These are phyloP conservation scores for Fragum sueziense DNA, from an alignment of 2,888 invertebrate species.

Conservation along the genomic window DNA sequence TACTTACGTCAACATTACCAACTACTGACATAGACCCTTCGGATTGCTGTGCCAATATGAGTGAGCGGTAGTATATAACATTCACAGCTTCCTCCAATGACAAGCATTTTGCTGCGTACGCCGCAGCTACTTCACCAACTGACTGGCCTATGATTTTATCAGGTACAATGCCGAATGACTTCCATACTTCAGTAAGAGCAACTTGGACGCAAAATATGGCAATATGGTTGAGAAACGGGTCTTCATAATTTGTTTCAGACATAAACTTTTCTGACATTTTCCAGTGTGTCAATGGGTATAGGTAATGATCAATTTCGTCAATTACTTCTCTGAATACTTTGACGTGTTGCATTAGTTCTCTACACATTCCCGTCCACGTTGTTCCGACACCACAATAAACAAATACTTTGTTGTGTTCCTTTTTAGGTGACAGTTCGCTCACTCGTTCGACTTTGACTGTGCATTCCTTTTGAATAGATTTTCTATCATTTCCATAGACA, in stretches of 20 bases:
- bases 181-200: constrained; percentile 59
- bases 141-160: constrained; percentile 67
- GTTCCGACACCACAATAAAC: constrained; percentile 76
- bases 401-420: constrained; percentile 38
- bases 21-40: constrained; percentile 67
- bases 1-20: constrained; percentile 45
- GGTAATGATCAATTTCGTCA: constrained; percentile 53
- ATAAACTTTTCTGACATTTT: constrained; percentile 27
- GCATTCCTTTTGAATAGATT: not conserved
- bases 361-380: constrained; percentile 72
- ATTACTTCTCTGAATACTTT: constrained; percentile 60
- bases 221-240: constrained; percentile 64
- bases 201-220: constrained; percentile 69
- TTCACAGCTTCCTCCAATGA: constrained; percentile 61
- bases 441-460: not conserved
- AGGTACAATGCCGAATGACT: constrained; percentile 56
- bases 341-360: constrained; percentile 57
- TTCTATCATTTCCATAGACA: not conserved
- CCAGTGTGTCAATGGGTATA: constrained; percentile 49
- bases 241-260: constrained; percentile 35
- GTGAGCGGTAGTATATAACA: constrained; percentile 65
- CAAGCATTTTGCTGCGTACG: constrained; percentile 60
- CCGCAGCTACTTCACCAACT: constrained; percentile 71
- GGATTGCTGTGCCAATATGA: constrained; percentile 47
- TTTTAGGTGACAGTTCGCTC: not conserved